phyloP scores from a whole-genome alignment of 2,888 invertebrate species.

The Drosophila buzzatii region DNA sequence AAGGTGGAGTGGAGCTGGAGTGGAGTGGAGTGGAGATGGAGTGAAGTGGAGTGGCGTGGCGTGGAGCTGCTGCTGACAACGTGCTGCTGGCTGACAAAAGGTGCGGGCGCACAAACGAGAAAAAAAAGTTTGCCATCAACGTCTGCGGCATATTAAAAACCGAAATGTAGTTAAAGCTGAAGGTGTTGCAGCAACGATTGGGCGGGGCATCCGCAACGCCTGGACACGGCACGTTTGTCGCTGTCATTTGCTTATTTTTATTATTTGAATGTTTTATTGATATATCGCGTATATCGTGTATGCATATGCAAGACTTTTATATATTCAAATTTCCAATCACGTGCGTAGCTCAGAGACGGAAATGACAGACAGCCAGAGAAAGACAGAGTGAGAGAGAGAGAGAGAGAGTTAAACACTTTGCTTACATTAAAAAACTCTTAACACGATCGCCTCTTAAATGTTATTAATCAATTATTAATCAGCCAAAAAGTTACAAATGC shows the following conservation, averaged over 20 bases:
- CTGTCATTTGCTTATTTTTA: conserved; percentile 36
- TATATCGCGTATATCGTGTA: conserved; percentile 1
- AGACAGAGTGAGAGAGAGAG: background rate
- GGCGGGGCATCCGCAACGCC: conserved; percentile 38
- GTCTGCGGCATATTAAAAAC: conserved; percentile 51
- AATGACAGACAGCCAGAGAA: conserved; percentile 8
- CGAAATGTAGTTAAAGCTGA: conserved; percentile 38
- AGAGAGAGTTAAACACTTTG: background rate
- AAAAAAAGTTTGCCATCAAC: conserved; percentile 19
- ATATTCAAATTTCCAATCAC: conserved; percentile 39
- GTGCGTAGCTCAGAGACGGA: conserved; percentile 26
- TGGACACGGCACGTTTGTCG: conserved; percentile 36
- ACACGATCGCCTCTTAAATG: conserved; percentile 3
- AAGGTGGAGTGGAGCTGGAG: background rate
- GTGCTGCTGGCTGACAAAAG: conserved; percentile 37
- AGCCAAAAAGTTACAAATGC: background rate
- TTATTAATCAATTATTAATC: conserved; percentile 5
- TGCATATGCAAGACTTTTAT: background rate
- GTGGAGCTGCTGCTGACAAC: background rate
- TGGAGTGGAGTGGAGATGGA: background rate
- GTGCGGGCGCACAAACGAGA: conserved; percentile 16
- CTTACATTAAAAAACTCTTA: background rate
- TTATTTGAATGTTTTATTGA: conserved; percentile 18
- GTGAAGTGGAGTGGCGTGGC: background rate
- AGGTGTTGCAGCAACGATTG: conserved; percentile 45